These are phyloP conservation scores for Tuberolachnus salignus DNA, from an alignment of 2,888 invertebrate genomes.

Conservation along the genomic window DNA sequence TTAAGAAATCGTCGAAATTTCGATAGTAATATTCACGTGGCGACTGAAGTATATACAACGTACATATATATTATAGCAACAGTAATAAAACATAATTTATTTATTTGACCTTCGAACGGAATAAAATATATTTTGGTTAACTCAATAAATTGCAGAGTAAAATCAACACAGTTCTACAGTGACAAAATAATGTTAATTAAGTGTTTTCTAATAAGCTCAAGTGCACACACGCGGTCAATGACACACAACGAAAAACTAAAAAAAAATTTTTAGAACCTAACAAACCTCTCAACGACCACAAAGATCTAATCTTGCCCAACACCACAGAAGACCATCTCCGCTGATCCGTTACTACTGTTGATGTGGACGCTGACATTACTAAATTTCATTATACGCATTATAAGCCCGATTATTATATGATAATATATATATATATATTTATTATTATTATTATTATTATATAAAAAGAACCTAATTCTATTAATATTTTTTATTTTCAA, in stretches of 20 bases:
- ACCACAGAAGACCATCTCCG: slow-evolving; percentile 78
- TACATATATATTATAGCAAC: not conserved
- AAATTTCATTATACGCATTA: slow-evolving; percentile 59
- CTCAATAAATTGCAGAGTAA: slow-evolving; percentile 10
- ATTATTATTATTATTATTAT: not conserved
- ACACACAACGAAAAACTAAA: slow-evolving; percentile 2
- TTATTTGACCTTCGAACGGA: slow-evolving; percentile 20
- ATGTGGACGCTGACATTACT: slow-evolving; percentile 59
- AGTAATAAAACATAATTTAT: slow-evolving; percentile 21
- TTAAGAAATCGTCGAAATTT: not conserved
- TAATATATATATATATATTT: too few relatives aligned
- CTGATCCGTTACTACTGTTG: slow-evolving; percentile 65
- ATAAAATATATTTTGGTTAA: slow-evolving; percentile 51
- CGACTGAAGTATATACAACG: not conserved
- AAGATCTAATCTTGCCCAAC: slow-evolving; percentile 85
- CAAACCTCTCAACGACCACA: slow-evolving; percentile 68
- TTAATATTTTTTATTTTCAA: too few relatives aligned
- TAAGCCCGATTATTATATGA: slow-evolving; percentile 58
- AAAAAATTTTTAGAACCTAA: slow-evolving; percentile 43
- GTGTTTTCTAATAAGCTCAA: slow-evolving; percentile 50
- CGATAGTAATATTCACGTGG: not conserved
- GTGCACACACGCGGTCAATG: slow-evolving; percentile 33
- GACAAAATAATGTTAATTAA: slow-evolving; percentile 44
- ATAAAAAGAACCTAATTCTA: not conserved
- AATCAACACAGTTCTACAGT: slow-evolving; percentile 20